These are phyloP conservation scores for Riptortus pedestris DNA, from an alignment of 1,140 invertebrate species.

Conservation along the genomic window DNA sequence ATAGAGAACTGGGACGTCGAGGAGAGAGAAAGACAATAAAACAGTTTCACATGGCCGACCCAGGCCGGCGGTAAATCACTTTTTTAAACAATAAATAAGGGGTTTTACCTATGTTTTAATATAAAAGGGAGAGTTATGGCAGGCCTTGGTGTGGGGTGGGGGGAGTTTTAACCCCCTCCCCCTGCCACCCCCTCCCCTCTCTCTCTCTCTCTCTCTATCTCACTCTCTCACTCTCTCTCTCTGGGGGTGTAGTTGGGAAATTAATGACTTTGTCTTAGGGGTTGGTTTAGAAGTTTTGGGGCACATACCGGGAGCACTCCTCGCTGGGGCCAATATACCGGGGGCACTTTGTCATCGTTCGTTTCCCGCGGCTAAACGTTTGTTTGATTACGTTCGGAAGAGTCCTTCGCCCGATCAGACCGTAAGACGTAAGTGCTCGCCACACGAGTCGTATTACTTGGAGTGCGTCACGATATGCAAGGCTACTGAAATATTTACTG, in stretches of 20 bases:
- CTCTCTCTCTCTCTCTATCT: neutral
- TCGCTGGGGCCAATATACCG: neutral
- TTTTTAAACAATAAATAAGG: constrained; percentile 26
- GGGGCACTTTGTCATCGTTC: too few relatives aligned
- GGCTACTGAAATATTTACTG: too few relatives aligned
- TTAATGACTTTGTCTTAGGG: constrained; percentile 26
- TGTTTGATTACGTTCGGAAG: too few relatives aligned
- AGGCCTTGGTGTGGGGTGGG: too few relatives aligned
- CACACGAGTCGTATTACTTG: too few relatives aligned
- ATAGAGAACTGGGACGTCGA: neutral
- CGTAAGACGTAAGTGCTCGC: too few relatives aligned
- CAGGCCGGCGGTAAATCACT: constrained; percentile 2
- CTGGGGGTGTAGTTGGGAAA: neutral
- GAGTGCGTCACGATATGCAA: too few relatives aligned
- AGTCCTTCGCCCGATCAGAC: too few relatives aligned
- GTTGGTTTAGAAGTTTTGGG: constrained; percentile 6
- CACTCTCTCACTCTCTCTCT: neutral
- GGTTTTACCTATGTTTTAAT: constrained; percentile 27
- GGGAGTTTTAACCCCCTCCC: neutral
- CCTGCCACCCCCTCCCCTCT: neutral
- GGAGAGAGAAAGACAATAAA: constrained; percentile 12
- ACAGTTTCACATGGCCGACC: constrained; percentile 15
- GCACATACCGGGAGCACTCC: neutral
- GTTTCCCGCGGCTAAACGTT: too few relatives aligned
- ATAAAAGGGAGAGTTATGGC: constrained; percentile 25